These are phyloP conservation scores for Melolontha melolontha DNA, from an alignment of 2,888 invertebrate genomes.

Conservation along the genomic window DNA sequence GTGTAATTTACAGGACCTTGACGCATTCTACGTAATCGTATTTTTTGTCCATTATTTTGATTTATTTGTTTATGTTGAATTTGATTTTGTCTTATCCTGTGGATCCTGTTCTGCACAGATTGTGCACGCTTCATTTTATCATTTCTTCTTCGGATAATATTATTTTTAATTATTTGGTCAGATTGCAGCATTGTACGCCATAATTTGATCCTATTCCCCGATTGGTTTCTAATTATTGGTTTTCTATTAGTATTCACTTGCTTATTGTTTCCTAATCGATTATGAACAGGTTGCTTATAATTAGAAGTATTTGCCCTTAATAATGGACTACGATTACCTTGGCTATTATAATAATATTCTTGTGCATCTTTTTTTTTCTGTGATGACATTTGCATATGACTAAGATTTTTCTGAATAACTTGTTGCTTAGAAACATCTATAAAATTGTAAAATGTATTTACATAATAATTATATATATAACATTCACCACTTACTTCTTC, in stretches of 20 bases:
- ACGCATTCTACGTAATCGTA: slow-evolving; percentile 30
- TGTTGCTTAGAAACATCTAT: slow-evolving; percentile 36
- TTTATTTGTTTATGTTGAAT: slow-evolving; percentile 7
- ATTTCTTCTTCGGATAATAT: slow-evolving; percentile 14
- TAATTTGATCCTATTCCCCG: slow-evolving; percentile 27
- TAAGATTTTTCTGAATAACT: slow-evolving; percentile 33
- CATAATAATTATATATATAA: too few species aligned
- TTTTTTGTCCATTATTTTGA: slow-evolving; percentile 21
- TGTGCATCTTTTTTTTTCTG: slow-evolving; percentile 53
- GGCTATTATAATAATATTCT: slow-evolving; percentile 50
- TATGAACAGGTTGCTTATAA: slow-evolving; percentile 50
- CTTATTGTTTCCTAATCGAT: slow-evolving; percentile 50
- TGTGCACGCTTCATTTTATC: slow-evolving; percentile 6
- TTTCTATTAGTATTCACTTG: slow-evolving; percentile 46
- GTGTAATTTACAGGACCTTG: slow-evolving; percentile 39
- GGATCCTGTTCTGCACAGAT: slow-evolving; percentile 12
- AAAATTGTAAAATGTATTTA: background rate
- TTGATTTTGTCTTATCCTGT: slow-evolving; percentile 29
- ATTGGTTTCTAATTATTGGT: slow-evolving; percentile 3
- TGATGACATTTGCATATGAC: slow-evolving; percentile 26
- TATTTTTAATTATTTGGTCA: slow-evolving; percentile 12
- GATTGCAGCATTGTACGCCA: slow-evolving; percentile 7
- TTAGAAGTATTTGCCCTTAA: slow-evolving; percentile 8
- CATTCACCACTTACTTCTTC: slow-evolving; percentile 10
- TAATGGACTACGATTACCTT: slow-evolving; percentile 49